Conservation (phyloP, 2,888 invertebrate genomes). For the Silvanus unidentatus region DNA sequence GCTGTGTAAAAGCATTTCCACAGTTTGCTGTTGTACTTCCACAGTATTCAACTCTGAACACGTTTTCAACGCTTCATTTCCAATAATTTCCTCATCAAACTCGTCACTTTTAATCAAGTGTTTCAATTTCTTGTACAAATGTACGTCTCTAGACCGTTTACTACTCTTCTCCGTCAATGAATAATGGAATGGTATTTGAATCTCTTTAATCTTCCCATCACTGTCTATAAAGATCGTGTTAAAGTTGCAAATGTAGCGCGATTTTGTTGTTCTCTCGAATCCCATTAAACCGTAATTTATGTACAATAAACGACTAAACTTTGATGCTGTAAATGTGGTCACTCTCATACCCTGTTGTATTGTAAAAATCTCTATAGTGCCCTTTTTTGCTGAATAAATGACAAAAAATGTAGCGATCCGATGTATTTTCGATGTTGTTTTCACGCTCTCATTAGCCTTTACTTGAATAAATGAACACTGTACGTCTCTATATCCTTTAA, state of each 20-base stretch:
- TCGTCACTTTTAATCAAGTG: slow-evolving; percentile 55
- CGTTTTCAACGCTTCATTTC: slow-evolving; percentile 52
- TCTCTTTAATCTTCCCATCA: slow-evolving; percentile 74
- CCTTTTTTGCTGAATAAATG: slow-evolving; percentile 89
- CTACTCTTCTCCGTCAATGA: slow-evolving; percentile 84
- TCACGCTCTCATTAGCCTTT: slow-evolving; percentile 54
- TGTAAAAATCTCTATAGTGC: slow-evolving; percentile 88
- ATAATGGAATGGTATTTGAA: slow-evolving; percentile 86
- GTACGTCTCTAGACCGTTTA: slow-evolving; percentile 79
- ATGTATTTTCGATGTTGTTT: slow-evolving; percentile 33
- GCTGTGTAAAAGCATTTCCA: slow-evolving; percentile 64
- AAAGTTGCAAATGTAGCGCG: slow-evolving; percentile 55
- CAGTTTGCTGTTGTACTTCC: slow-evolving; percentile 64
- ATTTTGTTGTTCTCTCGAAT: slow-evolving; percentile 52
- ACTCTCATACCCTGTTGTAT: slow-evolving; percentile 86
- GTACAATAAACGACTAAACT: slow-evolving; percentile 73
- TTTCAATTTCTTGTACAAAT: slow-evolving; percentile 72
- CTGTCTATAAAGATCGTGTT: slow-evolving; percentile 78
- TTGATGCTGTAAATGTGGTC: slow-evolving; percentile 84
- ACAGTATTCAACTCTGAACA: slow-evolving; percentile 63
- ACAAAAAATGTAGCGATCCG: slow-evolving; percentile 74
- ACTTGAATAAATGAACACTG: slow-evolving; percentile 91
- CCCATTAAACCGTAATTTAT: slow-evolving; percentile 78
- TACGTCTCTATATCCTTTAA: slow-evolving; percentile 95
- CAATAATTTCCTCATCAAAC: slow-evolving; percentile 48